phyloP scores from a whole-genome alignment of 2,888 invertebrate genomes.

The Athetis lepigone region DNA sequence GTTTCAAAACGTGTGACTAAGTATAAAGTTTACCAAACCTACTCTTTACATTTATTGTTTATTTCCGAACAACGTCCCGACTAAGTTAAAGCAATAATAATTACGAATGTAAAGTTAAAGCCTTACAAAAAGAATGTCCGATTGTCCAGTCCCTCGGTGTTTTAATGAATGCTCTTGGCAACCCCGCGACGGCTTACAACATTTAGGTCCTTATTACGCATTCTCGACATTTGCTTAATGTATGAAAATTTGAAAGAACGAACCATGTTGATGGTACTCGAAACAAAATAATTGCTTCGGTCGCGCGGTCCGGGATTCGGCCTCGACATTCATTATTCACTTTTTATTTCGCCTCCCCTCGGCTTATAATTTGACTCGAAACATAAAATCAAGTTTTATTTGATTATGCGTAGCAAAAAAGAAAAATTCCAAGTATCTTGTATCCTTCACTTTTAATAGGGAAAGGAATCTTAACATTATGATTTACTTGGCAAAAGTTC shows the following conservation, averaged over 20 bases:
- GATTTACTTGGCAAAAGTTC: constrained; percentile 75
- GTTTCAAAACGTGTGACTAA: constrained; percentile 31
- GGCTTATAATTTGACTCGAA: constrained; percentile 90
- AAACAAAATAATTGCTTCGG: constrained; percentile 90
- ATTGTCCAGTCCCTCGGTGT: constrained; percentile 78
- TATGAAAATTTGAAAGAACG: constrained; percentile 90
- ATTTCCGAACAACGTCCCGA: constrained; percentile 38
- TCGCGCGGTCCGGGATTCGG: constrained; percentile 88
- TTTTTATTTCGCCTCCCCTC: constrained; percentile 89
- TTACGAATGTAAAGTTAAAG: constrained; percentile 55
- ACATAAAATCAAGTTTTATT: constrained; percentile 91
- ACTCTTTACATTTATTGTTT: constrained; percentile 50
- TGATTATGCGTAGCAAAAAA: constrained; percentile 86
- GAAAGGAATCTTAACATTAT: constrained; percentile 76
- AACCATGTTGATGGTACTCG: constrained; percentile 90
- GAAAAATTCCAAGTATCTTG: constrained; percentile 82
- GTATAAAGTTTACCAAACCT: constrained; percentile 35
- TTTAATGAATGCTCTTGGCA: constrained; percentile 81
- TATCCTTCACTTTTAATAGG: constrained; percentile 85
- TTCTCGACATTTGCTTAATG: constrained; percentile 90
- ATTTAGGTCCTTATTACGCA: constrained; percentile 88
- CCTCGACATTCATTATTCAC: constrained; percentile 90
- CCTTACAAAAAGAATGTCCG: constrained; percentile 70
- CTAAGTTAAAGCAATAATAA: constrained; percentile 47
- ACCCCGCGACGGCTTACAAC: constrained; percentile 81